Evolutionary conservation across 2,113 vertebrate genomes (phyloP), one percentile per base, ranked within the genome.

Genomic region (rat (Rattus norvegicus)): DNA sequence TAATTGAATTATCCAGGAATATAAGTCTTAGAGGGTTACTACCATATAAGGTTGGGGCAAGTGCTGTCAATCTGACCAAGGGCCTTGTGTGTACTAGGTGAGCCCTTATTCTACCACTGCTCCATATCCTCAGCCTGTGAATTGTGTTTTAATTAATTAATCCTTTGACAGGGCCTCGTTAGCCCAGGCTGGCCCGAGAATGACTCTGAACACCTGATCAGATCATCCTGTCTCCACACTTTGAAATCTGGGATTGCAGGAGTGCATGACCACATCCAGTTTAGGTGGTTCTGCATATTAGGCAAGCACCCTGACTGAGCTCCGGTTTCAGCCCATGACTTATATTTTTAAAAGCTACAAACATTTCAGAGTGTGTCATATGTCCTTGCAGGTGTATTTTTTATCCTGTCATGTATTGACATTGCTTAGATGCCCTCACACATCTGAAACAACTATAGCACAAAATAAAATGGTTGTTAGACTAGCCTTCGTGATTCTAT

Each of bases 1-100:
- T 94, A 69, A 81, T 91, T 93, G 54, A 93, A 84, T 91, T 93
- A 90, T 3, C 70, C 14, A 56, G 24, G 90, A 81, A 88, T 65
- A 76, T 86, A 86, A 87, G 76, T 92, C 39, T 77, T 52, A 85
- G 19, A 59, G 54, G 19, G 33, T 95, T 49, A 92, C 39, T 70
- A n/a, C 30, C 43, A 3, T 43, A 43, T 43, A 67, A 8, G 86
- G 49, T n/a, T n/a, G 52, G 67, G 12, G 17, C 19, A n/a, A 88
- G 33, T 10, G 8, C 84, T 87, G 30, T 43, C 16, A 17, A 72
- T 72, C 67, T 54, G 56, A 72, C 14, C 85, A 7, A 88, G 19
- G 16, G 20, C 13, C 52, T 88, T 88, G 17, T 56, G 22, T 52
- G 59, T 88, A 7, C 33, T 43, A 56, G 24, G 69, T 36, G 14